Evolutionary conservation across 1,140 invertebrate genomes (phyloP).

Genomic region (Harpegnathos saltator): DNA sequence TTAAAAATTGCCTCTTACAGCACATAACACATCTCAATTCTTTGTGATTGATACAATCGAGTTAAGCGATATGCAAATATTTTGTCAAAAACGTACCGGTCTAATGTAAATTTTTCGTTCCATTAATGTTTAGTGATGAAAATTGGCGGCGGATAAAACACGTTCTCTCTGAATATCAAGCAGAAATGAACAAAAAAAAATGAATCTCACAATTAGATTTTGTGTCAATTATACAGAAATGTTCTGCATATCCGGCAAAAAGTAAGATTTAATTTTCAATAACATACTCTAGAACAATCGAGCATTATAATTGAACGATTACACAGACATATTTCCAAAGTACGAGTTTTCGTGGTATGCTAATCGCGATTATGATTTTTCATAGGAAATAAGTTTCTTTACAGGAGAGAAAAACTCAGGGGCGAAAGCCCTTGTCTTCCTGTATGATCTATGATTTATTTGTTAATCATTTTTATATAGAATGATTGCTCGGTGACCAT

Average conservation of each 20-base stretch:
- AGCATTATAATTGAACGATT: slow-evolving; percentile 66
- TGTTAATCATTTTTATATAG: no score
- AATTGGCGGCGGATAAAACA: not conserved
- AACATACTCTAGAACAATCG: slow-evolving; percentile 19
- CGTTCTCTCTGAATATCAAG: not conserved
- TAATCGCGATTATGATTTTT: slow-evolving; percentile 50
- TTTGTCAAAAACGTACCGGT: not conserved
- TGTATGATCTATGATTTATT: no score
- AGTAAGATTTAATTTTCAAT: slow-evolving; percentile 33
- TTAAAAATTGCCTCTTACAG: not conserved
- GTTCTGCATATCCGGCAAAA: not conserved
- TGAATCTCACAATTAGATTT: not conserved
- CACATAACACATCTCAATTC: not conserved
- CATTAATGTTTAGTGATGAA: slow-evolving; percentile 15
- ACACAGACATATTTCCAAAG: slow-evolving; percentile 51
- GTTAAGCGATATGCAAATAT: slow-evolving; percentile 20
- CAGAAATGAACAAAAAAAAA: not conserved
- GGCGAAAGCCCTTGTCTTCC: no score
- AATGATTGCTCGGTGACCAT: no score
- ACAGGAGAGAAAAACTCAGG: no score
- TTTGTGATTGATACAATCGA: not conserved
- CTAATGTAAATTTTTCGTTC: not conserved
- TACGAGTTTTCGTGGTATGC: slow-evolving; percentile 53
- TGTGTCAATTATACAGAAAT: not conserved
- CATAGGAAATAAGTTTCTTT: slow-evolving; percentile 54